These are phyloP conservation scores for Diploscapter pachys DNA, from an alignment of 1,140 invertebrate genomes.

Conservation along the genomic window DNA sequence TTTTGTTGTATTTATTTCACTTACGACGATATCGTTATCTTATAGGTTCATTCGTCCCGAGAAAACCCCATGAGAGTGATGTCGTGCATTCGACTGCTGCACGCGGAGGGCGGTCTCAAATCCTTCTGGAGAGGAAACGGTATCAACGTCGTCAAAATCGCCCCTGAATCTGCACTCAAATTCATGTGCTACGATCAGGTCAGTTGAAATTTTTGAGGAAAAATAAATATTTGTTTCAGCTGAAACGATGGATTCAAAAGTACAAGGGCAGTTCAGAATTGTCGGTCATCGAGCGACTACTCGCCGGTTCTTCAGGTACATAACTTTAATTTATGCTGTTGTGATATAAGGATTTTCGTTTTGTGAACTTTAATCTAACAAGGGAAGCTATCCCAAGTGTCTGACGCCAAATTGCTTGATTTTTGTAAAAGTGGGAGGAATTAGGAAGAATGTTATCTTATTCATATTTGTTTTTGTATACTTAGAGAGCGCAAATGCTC, in stretches of 20 bases:
- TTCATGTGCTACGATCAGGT: constrained; percentile 96
- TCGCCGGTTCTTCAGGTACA: constrained; percentile 68
- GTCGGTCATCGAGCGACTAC: constrained; percentile 74
- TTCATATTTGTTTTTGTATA: too few relatives aligned
- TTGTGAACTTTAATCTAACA: background rate
- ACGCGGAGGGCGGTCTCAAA: constrained; percentile 76
- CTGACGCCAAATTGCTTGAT: too few relatives aligned
- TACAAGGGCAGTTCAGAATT: constrained; percentile 70
- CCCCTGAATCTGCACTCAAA: constrained; percentile 92
- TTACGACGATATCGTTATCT: background rate
- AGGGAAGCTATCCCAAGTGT: too few relatives aligned
- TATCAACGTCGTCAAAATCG: constrained; percentile 97
- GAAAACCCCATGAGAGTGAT: constrained; percentile 59
- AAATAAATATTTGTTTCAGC: constrained; percentile 57
- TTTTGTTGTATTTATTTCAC: too few relatives aligned
- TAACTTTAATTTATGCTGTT: background rate
- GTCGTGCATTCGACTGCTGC: constrained; percentile 64
- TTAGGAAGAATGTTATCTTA: too few relatives aligned
- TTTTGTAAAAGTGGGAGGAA: too few relatives aligned
- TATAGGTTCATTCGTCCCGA: constrained; percentile 62
- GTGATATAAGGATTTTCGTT: background rate
- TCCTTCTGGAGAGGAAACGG: constrained; percentile 96
- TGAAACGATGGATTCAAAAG: constrained; percentile 78
- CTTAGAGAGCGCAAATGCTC: too few relatives aligned
- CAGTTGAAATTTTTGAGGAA: constrained; percentile 30